Evolutionary conservation across 1,140 invertebrate species (phyloP), one percentile per base, ranked within the genome.

Genomic region (Lutraria rhynchaena): DNA sequence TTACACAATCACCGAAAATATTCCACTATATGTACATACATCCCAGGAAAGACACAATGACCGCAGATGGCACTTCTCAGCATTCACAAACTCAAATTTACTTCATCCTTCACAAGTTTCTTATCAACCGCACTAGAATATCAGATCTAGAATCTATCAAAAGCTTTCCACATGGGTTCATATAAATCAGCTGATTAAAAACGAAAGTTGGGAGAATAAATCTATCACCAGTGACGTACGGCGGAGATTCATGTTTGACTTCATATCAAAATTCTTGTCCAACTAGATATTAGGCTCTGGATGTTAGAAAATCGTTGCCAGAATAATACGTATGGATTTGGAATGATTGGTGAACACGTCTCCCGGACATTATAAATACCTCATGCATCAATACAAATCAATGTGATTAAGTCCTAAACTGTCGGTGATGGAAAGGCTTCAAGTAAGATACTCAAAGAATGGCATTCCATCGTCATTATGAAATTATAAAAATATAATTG

Each of bases 141-240:
- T 33, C 35, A 76, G 58, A 76, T 76, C 60, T 65, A 31, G 31
- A 24, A 65, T n/a, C 46, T 41, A 51, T 76, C 74, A 76, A 76
- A 76, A 61, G 27, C 74, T 76, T 76, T 65, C 58, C 74, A 76
- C 74, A 63, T 65, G 74, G 58, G 0, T 76, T 63, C 74, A 29
- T 76, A 76, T 76, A 76, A 76, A 76, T 76, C 74, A 76, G 60
- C 74, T 65, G 74, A 76, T 76, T 76, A 76, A 76, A 76, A 76
- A 46, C 31, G 74, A 76, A 76, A 76, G 74, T 76, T 37, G 19
- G 55, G 44, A 53, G 60, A 76, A 76, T 63, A 76, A 49, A 76
- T 76, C 74, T 46, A 76, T 76, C 74, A 76, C 13, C 15, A 51
- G 24, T 65, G 58, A 63, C 58, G 41, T 22, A 22, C 1, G 11